phyloP scores from a whole-genome alignment of 2,888 invertebrate species.

The Microchrysa polita region DNA sequence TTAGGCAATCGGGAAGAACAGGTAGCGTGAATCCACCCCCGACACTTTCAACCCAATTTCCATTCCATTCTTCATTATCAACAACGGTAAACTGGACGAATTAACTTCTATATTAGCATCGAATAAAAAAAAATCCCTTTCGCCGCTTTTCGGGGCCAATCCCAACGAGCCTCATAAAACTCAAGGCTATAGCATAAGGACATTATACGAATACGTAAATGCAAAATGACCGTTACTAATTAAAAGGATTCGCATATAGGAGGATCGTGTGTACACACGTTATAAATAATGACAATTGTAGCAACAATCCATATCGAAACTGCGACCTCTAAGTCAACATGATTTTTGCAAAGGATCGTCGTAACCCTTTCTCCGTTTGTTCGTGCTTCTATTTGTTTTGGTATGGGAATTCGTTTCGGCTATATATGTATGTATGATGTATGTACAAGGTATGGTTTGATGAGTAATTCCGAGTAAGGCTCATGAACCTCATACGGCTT shows the following conservation, averaged over 20 bases:
- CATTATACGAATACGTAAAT: no score
- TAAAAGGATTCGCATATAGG: no score
- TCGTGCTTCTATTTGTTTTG: not conserved
- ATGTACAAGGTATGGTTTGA: not conserved
- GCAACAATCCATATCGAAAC: no score
- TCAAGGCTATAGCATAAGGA: no score
- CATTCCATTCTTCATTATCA: not conserved
- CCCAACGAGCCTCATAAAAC: no score
- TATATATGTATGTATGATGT: not conserved
- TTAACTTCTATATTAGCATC: constrained; percentile 11
- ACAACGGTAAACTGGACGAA: constrained; percentile 7
- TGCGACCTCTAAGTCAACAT: no score
- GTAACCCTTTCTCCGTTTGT: constrained; percentile 30
- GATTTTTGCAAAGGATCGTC: not conserved
- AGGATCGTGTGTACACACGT: no score
- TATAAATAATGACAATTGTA: no score
- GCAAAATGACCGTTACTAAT: no score
- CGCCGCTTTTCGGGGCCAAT: no score
- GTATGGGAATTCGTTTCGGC: not conserved
- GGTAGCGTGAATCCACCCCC: constrained; percentile 24
- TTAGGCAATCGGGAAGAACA: constrained; percentile 7
- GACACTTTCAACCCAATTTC: not conserved
- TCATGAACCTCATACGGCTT: constrained; percentile 20
- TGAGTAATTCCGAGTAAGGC: constrained; percentile 18
- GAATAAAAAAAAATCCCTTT: no score